Evolutionary conservation across 1,140 invertebrate species (phyloP).

Genomic region (Aleiodes sp.): DNA sequence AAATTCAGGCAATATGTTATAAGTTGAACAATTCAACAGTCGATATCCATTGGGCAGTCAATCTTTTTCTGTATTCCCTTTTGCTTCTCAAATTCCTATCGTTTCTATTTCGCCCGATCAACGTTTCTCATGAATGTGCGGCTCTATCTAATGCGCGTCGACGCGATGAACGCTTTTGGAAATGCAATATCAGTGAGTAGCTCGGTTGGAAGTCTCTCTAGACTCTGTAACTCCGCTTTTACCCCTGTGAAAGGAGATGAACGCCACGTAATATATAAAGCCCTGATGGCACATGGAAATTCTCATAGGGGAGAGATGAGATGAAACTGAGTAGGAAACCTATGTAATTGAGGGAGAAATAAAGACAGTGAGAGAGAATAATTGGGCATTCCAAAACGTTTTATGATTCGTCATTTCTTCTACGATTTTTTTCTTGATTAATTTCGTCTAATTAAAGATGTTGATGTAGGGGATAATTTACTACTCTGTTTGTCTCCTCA

Average conservation of each 20-base stretch:
- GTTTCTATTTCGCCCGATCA: conserved; percentile 12
- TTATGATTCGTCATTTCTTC: too few species aligned
- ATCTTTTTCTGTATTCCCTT: conserved; percentile 6
- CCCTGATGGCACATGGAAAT: not conserved
- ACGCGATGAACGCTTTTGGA: conserved; percentile 28
- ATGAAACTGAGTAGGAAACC: not conserved
- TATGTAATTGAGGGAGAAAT: too few species aligned
- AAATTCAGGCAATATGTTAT: not conserved
- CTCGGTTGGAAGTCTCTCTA: not conserved
- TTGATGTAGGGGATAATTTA: too few species aligned
- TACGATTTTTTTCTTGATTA: too few species aligned
- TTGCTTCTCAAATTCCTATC: not conserved
- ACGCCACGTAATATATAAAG: conserved; percentile 4
- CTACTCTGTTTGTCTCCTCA: too few species aligned
- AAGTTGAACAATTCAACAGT: not conserved
- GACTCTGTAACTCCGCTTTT: not conserved
- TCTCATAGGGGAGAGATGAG: not conserved
- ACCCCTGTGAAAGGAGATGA: too few species aligned
- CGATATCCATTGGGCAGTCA: not conserved
- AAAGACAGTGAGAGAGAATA: too few species aligned
- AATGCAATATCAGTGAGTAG: conserved; percentile 25
- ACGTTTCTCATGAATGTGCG: conserved; percentile 29
- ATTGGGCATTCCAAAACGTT: too few species aligned
- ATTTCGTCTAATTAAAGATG: too few species aligned
- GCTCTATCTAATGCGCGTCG: conserved; percentile 23